Conservation (phyloP, 2,113 vertebrate genomes). For the Trematocara marginatum region DNA sequence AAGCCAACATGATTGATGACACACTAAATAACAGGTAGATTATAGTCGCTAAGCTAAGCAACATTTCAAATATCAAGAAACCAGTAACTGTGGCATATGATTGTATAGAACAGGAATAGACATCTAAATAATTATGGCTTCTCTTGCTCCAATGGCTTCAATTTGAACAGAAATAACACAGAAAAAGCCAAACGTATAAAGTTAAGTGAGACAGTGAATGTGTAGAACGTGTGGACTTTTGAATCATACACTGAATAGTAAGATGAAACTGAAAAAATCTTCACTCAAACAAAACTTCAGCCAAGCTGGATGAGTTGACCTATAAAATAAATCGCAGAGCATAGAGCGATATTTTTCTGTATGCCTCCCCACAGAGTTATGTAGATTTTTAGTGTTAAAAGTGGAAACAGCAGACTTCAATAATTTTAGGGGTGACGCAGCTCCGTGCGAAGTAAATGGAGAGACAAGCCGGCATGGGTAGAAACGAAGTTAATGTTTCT, state of each 20-base stretch:
- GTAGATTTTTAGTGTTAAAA: neutral
- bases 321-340: neutral
- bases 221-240: neutral
- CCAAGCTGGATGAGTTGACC: neutral
- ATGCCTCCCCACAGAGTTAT: neutral
- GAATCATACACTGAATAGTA: neutral
- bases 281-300: neutral
- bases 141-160: neutral
- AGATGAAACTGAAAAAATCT: neutral
- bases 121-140: neutral
- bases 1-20: neutral
- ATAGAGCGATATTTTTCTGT: neutral
- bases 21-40: neutral
- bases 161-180: neutral
- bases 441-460: neutral
- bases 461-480: neutral
- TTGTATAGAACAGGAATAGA: neutral
- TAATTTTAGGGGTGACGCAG: neutral
- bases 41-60: neutral
- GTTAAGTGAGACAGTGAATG: neutral
- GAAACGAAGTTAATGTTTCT: neutral
- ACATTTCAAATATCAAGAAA: neutral
- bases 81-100: neutral
- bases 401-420: neutral
- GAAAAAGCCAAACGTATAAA: neutral